phyloP scores from a whole-genome alignment of 2,797 vertebrate species.

The Prunella strophiata region DNA sequence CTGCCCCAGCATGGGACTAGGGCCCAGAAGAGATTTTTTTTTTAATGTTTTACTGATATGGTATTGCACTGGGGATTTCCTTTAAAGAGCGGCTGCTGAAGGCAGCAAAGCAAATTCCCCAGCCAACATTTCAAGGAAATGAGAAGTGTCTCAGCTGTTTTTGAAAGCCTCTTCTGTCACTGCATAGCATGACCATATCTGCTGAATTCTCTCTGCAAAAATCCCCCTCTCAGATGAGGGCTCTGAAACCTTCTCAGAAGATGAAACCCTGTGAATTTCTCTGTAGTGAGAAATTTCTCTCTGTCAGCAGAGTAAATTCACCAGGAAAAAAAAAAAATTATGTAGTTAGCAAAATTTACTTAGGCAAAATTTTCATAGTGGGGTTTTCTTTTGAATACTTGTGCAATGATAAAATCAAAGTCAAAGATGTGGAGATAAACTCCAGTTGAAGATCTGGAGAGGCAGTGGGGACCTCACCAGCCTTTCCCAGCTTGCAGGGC shows the following conservation, averaged over 20 bases:
- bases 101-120: neutral
- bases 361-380: accelerated
- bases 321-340: accelerated
- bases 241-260: constrained; percentile 7
- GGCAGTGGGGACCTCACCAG: neutral
- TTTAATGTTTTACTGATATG: neutral
- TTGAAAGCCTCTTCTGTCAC: neutral
- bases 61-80: neutral
- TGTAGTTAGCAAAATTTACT: neutral
- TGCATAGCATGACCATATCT: neutral
- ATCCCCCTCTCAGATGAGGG: neutral
- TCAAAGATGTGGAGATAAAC: neutral
- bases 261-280: neutral
- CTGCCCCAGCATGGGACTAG: neutral
- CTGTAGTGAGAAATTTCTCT: neutral
- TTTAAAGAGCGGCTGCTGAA: neutral
- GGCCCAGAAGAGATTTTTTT: neutral
- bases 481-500: neutral
- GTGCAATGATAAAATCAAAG: neutral
- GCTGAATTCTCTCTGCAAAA: neutral
- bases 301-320: neutral
- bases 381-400: neutral
- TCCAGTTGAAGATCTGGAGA: neutral
- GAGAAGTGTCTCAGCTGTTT: neutral
- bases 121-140: constrained; percentile 35